phyloP scores from a whole-genome alignment of 2,113 vertebrate species.

The Pseudopipra pipra region DNA sequence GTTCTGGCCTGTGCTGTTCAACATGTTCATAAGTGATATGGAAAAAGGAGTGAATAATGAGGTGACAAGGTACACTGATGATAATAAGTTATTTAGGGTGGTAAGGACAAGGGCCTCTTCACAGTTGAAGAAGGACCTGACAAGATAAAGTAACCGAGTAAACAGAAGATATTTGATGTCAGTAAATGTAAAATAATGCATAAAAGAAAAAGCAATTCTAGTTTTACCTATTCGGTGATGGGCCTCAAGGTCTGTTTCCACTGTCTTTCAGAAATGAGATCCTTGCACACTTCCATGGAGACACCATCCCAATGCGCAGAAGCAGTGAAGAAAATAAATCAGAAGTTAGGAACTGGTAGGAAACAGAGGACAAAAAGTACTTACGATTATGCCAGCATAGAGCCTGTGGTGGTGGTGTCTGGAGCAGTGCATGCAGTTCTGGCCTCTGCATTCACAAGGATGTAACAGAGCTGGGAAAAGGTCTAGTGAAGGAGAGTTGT shows the following conservation, averaged over 20 bases:
- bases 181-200: background rate
- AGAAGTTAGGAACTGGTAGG: background rate
- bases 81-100: constrained; percentile 54
- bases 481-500: background rate
- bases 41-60: constrained; percentile 54
- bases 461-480: background rate
- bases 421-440: background rate
- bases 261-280: background rate
- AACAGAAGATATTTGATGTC: background rate
- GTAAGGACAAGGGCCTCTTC: constrained; percentile 20
- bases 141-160: background rate
- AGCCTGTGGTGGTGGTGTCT: background rate
- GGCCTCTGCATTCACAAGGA: background rate
- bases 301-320: background rate
- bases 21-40: constrained; percentile 16
- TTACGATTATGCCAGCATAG: background rate
- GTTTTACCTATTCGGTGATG: background rate
- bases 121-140: background rate
- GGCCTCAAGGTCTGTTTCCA: background rate
- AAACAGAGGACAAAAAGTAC: background rate
- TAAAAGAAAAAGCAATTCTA: background rate
- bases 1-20: constrained; percentile 16
- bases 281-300: background rate
- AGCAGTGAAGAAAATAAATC: background rate
- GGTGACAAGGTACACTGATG: constrained; percentile 26